phyloP scores from a whole-genome alignment of 2,797 vertebrate genomes.

The Anguilla obscura region DNA sequence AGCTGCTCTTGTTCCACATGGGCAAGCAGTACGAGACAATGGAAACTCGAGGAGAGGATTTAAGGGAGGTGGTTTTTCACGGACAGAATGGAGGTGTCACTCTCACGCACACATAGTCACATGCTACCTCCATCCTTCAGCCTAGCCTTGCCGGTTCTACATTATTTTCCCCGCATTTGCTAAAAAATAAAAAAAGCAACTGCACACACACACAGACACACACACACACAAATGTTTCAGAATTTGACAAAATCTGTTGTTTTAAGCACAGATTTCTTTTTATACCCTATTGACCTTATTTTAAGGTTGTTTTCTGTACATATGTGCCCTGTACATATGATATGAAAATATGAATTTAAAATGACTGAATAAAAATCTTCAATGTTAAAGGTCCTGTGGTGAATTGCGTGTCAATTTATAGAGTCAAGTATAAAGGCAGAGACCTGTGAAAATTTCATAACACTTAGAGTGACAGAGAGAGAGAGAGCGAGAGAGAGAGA shows the following conservation, averaged over 20 bases:
- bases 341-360: conserved; percentile 36
- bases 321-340: conserved; percentile 79
- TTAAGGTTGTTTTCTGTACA: conserved; percentile 67
- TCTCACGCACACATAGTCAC: conserved; percentile 38
- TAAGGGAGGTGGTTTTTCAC: neutral
- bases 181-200: conserved; percentile 40
- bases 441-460: neutral
- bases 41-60: neutral
- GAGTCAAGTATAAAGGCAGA: conserved; percentile 34
- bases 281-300: conserved; percentile 63
- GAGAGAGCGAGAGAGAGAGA: neutral
- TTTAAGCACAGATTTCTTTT: conserved; percentile 61
- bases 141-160: conserved; percentile 53
- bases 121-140: conserved; percentile 35
- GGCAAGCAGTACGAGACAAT: neutral
- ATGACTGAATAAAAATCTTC: conserved; percentile 78
- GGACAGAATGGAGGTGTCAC: neutral
- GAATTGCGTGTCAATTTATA: conserved; percentile 51
- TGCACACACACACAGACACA: conserved; percentile 43
- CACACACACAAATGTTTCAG: conserved; percentile 47
- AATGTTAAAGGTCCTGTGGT: conserved; percentile 68
- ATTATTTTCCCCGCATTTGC: conserved; percentile 49
- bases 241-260: conserved; percentile 53
- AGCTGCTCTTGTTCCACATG: neutral
- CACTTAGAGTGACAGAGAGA: conserved; percentile 2